phyloP scores from a whole-genome alignment of 2,113 vertebrate genomes.

The Amblyopsis rosae region DNA sequence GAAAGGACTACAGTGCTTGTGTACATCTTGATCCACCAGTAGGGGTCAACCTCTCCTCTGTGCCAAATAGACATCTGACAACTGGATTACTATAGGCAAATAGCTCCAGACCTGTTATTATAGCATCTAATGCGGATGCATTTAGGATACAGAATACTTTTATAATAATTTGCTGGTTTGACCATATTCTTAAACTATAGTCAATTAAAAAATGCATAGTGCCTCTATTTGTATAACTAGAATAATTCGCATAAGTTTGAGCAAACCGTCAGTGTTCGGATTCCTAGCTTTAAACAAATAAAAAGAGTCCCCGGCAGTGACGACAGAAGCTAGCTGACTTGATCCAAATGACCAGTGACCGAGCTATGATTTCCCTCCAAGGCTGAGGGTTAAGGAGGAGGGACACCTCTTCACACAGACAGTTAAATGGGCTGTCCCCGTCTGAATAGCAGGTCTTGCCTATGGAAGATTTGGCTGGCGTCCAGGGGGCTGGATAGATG shows the following conservation, averaged over 20 bases:
- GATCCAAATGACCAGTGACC: background rate
- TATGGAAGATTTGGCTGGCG: slow-evolving; percentile 28
- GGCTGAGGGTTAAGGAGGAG: slow-evolving; percentile 6
- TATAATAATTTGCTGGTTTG: background rate
- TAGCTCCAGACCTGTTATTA: background rate
- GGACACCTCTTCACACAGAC: slow-evolving; percentile 26
- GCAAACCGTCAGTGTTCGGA: background rate
- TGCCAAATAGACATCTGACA: background rate
- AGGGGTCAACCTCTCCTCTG: slow-evolving; percentile 62
- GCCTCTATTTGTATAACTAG: no score
- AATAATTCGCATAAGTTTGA: no score
- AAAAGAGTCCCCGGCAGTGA: background rate
- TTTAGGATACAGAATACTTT: background rate
- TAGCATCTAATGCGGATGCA: background rate
- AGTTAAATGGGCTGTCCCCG: slow-evolving; percentile 22
- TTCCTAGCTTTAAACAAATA: background rate
- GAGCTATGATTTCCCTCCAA: background rate
- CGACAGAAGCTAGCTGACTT: background rate
- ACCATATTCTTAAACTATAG: no score
- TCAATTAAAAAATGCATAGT: no score
- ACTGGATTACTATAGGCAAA: background rate
- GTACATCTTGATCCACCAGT: slow-evolving; percentile 54
- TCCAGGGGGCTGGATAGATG: slow-evolving; percentile 32
- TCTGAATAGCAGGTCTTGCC: slow-evolving; percentile 19
- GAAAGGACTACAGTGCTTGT: background rate